Evolutionary conservation across 2,888 invertebrate species (phyloP).

Genomic region (Nemurella pictetii): DNA sequence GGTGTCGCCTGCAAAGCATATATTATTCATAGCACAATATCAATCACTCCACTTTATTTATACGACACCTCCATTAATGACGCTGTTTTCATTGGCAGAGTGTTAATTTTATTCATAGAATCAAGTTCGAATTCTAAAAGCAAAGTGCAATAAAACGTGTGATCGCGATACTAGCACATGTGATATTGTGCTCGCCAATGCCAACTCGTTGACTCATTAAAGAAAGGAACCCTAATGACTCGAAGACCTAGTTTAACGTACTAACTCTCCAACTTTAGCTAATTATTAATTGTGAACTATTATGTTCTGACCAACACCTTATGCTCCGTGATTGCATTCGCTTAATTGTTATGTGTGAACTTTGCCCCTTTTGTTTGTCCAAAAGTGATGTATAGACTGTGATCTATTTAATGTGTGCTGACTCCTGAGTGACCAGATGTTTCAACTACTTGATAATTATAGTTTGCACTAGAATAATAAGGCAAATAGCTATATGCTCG

Average conservation of each 20-base stretch:
- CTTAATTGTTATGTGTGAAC: neutral
- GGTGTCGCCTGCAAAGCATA: neutral
- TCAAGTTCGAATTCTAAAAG: neutral
- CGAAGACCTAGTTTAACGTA: neutral
- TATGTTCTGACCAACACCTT: neutral
- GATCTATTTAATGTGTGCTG: constrained; percentile 22
- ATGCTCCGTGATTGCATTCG: neutral
- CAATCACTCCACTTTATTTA: neutral
- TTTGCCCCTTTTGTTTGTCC: neutral
- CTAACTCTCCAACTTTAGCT: neutral
- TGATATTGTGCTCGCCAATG: neutral
- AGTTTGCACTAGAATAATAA: neutral
- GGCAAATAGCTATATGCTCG: neutral
- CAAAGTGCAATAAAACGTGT: neutral
- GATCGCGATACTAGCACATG: neutral
- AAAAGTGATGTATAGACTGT: constrained; percentile 1
- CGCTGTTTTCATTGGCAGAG: neutral
- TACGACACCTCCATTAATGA: constrained; percentile 9
- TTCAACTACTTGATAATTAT: neutral
- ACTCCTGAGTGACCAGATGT: constrained; percentile 7
- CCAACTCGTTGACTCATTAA: neutral
- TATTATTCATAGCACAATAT: neutral
- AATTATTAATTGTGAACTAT: neutral
- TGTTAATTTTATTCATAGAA: constrained; percentile 14
- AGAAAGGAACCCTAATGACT: constrained; percentile 7